Evolutionary conservation across 2,113 vertebrate genomes (phyloP), one percentile per base, ranked within the genome.

Genomic region (Delphinapterus leucas): DNA sequence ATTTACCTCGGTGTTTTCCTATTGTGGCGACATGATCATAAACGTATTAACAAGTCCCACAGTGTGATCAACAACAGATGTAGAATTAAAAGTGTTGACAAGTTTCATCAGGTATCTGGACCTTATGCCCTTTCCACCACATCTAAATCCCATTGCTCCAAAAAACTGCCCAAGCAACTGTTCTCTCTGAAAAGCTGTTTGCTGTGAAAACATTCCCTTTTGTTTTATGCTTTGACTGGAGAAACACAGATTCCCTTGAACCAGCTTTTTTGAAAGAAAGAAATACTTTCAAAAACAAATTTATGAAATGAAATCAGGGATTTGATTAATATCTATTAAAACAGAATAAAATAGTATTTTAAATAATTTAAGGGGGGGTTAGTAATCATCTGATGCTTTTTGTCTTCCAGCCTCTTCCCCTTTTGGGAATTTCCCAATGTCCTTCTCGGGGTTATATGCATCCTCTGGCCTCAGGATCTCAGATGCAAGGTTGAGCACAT

Each of bases 11-110:
- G 94, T 83, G 47, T 97, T 96, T 97, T 96, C 98, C 96, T 17
- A 96, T 25, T 87, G 74, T 95, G 93, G 95, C 95, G 83, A 97
- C 93, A 84, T 41, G 96, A 98, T 97, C 96, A 97, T 97, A 98
- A 98, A 97, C 97, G 97, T 98, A 98, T 97, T 97, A 98, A 96
- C 97, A 98, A 97, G 94, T 97, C 97, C 94, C 97, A 28, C 31
- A 53, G 96, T 96, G 95, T 92, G 96, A 98, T 98, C 98, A 98
- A 97, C 98, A 98, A 97, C 96, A 98, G 97, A 98, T 98, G 96
- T 95, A 96, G 98, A 98, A 98, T 98, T 96, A 81, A 92, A 98
- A 97, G 97, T 98, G 97, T 38, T 98, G 98, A 98, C 97, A 97
- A 97, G 96, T 97, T 97, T 97, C 98, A 98, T 95, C 98, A 98